Evolutionary conservation across 2,797 vertebrate genomes (phyloP).

Genomic region (Sebastes iracundus): DNA sequence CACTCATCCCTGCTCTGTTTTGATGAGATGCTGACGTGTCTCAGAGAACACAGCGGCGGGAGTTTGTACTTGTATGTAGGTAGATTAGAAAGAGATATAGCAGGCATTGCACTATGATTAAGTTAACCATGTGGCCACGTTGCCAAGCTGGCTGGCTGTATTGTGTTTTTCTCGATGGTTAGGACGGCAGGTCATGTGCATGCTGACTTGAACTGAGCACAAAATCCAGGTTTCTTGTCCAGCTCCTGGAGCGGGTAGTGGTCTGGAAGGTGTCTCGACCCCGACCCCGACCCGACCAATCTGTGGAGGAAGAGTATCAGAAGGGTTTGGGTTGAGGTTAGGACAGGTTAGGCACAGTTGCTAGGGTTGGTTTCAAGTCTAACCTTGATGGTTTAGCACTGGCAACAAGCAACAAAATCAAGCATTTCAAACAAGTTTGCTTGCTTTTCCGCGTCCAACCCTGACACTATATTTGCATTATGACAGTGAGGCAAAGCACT

Average conservation of each 20-base stretch:
- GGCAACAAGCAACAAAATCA: conserved; percentile 20
- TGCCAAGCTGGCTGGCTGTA: background rate
- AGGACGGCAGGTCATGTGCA: conserved; percentile 38
- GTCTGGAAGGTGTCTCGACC: background rate
- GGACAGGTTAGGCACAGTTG: conserved; percentile 1
- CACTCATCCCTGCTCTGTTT: conserved; percentile 34
- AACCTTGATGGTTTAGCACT: conserved; percentile 5
- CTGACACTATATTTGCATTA: conserved; percentile 2
- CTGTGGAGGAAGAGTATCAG: background rate
- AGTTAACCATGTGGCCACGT: conserved; percentile 23
- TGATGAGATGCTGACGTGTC: conserved; percentile 16
- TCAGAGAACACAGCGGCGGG: conserved; percentile 30
- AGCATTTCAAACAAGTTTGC: conserved; percentile 20
- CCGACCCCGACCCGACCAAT: background rate
- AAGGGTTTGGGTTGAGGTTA: background rate
- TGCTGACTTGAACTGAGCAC: conserved; percentile 44
- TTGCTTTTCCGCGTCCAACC: conserved; percentile 14
- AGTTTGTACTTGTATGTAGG: conserved; percentile 43
- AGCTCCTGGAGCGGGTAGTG: background rate
- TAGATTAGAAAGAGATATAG: conserved; percentile 55
- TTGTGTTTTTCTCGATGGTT: conserved; percentile 28
- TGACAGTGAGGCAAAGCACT: conserved; percentile 18
- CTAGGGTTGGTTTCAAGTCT: conserved; percentile 5
- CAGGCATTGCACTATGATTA: conserved; percentile 72
- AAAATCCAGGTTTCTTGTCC: conserved; percentile 39